phyloP scores from a whole-genome alignment of 1,140 invertebrate species.

The Drosophila punjabiensis region DNA sequence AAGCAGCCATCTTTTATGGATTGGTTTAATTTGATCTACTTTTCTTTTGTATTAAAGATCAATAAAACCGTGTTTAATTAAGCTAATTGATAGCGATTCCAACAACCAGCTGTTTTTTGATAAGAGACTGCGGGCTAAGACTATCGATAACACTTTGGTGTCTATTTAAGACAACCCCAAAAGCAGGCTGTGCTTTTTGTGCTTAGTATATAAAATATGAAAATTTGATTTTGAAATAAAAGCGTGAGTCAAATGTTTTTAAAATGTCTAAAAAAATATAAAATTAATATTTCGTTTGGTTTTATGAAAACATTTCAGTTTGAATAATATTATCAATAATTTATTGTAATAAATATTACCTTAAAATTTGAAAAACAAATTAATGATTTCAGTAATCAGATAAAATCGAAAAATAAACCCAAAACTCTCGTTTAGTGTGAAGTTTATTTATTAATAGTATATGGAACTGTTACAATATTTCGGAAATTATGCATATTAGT shows the following conservation, averaged over 20 bases:
- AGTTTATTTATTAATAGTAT: slow-evolving; percentile 73
- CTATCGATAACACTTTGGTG: slow-evolving; percentile 15
- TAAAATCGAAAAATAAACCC: background rate
- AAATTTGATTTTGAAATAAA: background rate
- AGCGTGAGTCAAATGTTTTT: too few species aligned
- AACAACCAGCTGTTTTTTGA: slow-evolving; percentile 24
- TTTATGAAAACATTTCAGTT: too few species aligned
- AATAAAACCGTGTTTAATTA: background rate
- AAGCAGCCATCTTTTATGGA: background rate
- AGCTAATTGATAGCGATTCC: background rate
- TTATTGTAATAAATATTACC: too few species aligned
- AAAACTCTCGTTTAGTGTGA: slow-evolving; percentile 41
- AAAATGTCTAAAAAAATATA: too few species aligned
- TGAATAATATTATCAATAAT: background rate
- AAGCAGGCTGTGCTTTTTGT: slow-evolving; percentile 26
- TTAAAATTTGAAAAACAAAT: background rate
- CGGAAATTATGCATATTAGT: slow-evolving; percentile 60
- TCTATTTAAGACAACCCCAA: background rate
- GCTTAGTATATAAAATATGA: background rate
- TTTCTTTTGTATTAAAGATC: background rate
- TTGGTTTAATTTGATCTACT: too few species aligned
- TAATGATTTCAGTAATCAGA: background rate
- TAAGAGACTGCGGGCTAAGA: background rate
- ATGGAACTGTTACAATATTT: slow-evolving; percentile 80
- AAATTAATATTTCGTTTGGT: too few species aligned